Conservation (phyloP, 2,113 vertebrate species). For the Lepisosteus oculatus region DNA sequence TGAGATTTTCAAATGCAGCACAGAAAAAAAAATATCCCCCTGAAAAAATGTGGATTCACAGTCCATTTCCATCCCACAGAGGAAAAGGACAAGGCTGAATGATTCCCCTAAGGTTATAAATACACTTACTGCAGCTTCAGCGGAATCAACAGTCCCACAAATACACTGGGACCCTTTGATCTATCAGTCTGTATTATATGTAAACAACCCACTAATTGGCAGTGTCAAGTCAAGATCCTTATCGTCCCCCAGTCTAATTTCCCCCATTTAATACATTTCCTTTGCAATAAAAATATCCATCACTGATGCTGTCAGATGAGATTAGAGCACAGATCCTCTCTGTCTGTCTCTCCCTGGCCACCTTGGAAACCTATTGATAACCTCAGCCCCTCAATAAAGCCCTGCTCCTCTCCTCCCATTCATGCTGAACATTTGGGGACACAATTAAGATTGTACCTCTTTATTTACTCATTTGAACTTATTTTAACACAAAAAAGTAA, state of each 20-base stretch:
- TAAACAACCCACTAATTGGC: conserved; percentile 89
- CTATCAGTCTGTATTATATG: conserved; percentile 67
- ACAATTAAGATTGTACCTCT: conserved; percentile 38
- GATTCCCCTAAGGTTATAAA: not conserved
- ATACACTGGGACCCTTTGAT: conserved; percentile 65
- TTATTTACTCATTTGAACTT: too few relatives aligned
- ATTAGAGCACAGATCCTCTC: conserved; percentile 55
- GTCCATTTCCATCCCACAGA: too few relatives aligned
- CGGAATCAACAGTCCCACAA: conserved; percentile 38
- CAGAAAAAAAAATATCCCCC: not conserved
- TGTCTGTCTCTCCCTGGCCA: conserved; percentile 31
- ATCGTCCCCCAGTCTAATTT: conserved; percentile 70
- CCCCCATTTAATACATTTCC: conserved; percentile 62
- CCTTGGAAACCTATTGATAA: too few relatives aligned
- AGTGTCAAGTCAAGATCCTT: conserved; percentile 78
- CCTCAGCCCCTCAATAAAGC: not conserved
- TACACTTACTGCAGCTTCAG: conserved; percentile 32
- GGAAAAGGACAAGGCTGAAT: not conserved
- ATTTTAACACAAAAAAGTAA: too few relatives aligned
- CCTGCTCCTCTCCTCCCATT: not conserved
- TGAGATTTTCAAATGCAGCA: conserved; percentile 1
- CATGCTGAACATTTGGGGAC: conserved; percentile 52
- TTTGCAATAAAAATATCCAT: conserved; percentile 64
- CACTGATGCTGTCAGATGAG: conserved; percentile 62
- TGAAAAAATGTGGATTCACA: not conserved